phyloP scores from a whole-genome alignment of 23 tunicate species.

The Ciona savignyi region DNA sequence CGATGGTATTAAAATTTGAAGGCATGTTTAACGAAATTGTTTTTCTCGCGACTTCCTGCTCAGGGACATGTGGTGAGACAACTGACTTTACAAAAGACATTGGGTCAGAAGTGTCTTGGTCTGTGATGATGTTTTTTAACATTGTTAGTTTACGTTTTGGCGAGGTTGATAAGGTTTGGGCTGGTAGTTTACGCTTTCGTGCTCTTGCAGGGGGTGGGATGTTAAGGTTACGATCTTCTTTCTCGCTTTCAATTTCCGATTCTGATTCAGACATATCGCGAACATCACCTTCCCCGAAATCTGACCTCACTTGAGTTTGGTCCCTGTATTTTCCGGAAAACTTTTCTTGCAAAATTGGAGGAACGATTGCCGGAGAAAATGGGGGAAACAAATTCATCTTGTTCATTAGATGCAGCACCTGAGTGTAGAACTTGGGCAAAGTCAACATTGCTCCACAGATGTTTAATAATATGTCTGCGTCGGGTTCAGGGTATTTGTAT shows the following conservation, averaged over 20 bases:
- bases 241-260: slow-evolving; percentile 56
- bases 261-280: slow-evolving; percentile 40
- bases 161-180: slow-evolving; percentile 2
- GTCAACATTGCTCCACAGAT: slow-evolving; percentile 72
- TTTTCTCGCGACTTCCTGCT: slow-evolving; percentile 11
- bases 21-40: slow-evolving; percentile 7
- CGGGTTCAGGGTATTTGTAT: slow-evolving; percentile 76
- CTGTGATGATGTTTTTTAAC: neutral
- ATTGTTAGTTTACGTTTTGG: slow-evolving; percentile 16
- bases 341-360: slow-evolving; percentile 51
- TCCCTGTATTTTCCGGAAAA: neutral
- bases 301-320: neutral
- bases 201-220: slow-evolving; percentile 20
- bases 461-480: slow-evolving; percentile 56
- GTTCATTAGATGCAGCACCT: slow-evolving; percentile 85
- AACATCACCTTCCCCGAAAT: slow-evolving; percentile 6
- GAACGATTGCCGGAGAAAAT: slow-evolving; percentile 38
- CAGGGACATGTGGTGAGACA: neutral
- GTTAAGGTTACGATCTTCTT: slow-evolving; percentile 8
- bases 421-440: slow-evolving; percentile 75
- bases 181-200: slow-evolving; percentile 6
- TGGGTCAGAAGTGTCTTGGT: neutral
- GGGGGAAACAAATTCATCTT: slow-evolving; percentile 76
- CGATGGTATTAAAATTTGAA: neutral
- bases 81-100: neutral